Conservation (phyloP, 2,113 vertebrate genomes). For the Melanostigma gelatinosum region DNA sequence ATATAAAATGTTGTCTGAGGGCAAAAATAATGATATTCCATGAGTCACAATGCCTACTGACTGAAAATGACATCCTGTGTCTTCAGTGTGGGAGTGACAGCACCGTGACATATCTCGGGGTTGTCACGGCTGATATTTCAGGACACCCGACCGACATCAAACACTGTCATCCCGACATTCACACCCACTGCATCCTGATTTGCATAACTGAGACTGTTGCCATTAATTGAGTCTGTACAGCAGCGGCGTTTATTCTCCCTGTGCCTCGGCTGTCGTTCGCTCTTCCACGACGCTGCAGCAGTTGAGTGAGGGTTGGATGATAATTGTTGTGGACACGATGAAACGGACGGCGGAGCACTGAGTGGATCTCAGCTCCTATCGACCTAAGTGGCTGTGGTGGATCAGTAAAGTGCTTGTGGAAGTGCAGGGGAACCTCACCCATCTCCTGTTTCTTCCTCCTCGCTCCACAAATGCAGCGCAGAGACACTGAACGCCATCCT, state of each 20-base stretch:
- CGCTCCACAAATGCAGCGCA: slow-evolving; percentile 27
- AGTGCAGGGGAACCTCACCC: slow-evolving; percentile 52
- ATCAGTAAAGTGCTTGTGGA: slow-evolving; percentile 72
- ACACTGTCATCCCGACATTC: slow-evolving; percentile 30
- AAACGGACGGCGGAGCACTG: slow-evolving; percentile 42
- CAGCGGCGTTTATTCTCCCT: slow-evolving; percentile 13
- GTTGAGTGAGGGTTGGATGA: slow-evolving; percentile 27
- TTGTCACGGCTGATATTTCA: slow-evolving; percentile 49
- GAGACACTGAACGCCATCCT: slow-evolving; percentile 27
- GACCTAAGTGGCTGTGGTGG: slow-evolving; percentile 72
- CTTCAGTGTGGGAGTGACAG: slow-evolving; percentile 55
- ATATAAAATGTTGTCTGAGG: slow-evolving; percentile 19
- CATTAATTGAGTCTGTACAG: slow-evolving; percentile 8
- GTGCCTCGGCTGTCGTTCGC: not conserved
- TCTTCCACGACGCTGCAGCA: slow-evolving; percentile 22
- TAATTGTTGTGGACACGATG: slow-evolving; percentile 69
- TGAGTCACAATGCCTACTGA: slow-evolving; percentile 36
- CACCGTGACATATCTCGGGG: slow-evolving; percentile 22
- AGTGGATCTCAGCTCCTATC: slow-evolving; percentile 44
- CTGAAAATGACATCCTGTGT: slow-evolving; percentile 38
- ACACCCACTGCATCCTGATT: slow-evolving; percentile 21
- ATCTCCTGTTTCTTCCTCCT: slow-evolving; percentile 56
- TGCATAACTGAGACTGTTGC: slow-evolving; percentile 6
- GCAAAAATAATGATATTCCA: slow-evolving; percentile 11
- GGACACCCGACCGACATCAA: slow-evolving; percentile 30